Conservation (phyloP, 2,888 invertebrate genomes). For the Machimus atricapillus region DNA sequence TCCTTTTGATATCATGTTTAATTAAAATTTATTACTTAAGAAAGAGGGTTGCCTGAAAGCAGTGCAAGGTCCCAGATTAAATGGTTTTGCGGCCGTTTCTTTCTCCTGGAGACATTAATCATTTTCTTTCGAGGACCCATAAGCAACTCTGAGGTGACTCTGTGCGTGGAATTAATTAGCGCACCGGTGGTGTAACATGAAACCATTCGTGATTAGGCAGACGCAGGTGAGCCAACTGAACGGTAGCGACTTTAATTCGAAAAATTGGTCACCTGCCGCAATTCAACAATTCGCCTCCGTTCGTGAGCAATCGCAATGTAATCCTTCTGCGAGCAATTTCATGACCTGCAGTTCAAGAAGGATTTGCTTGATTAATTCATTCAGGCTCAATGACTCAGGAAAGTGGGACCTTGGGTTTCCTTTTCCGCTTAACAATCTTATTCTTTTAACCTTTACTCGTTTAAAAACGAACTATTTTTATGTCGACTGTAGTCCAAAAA, state of each 20-base stretch:
- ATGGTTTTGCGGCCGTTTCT: slow-evolving; percentile 34
- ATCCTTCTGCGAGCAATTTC: neutral
- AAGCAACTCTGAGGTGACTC: slow-evolving; percentile 5
- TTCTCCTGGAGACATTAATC: slow-evolving; percentile 23
- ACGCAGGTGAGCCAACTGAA: neutral
- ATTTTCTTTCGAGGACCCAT: slow-evolving; percentile 8
- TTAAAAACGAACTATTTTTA: neutral
- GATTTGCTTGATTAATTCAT: neutral
- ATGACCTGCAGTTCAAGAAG: neutral
- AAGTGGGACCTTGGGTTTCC: neutral
- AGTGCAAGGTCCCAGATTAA: slow-evolving; percentile 28
- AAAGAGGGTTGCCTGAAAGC: slow-evolving; percentile 11
- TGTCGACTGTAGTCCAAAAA: neutral
- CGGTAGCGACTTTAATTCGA: neutral
- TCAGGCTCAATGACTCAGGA: neutral
- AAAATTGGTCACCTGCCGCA: neutral
- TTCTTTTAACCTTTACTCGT: neutral
- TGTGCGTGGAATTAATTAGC: slow-evolving; percentile 47
- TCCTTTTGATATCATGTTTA: slow-evolving; percentile 47
- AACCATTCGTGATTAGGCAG: slow-evolving; percentile 44
- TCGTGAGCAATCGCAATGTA: slow-evolving; percentile 4
- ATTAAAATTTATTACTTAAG: slow-evolving; percentile 47
- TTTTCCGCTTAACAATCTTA: neutral
- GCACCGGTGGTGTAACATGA: slow-evolving; percentile 41
- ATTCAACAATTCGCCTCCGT: slow-evolving; percentile 12